Percentiles rank a stretch among this genome's conserved stretches.
Conservation (phyloP, 2,113 vertebrate species). For the Dasypus novemcinctus region DNA sequence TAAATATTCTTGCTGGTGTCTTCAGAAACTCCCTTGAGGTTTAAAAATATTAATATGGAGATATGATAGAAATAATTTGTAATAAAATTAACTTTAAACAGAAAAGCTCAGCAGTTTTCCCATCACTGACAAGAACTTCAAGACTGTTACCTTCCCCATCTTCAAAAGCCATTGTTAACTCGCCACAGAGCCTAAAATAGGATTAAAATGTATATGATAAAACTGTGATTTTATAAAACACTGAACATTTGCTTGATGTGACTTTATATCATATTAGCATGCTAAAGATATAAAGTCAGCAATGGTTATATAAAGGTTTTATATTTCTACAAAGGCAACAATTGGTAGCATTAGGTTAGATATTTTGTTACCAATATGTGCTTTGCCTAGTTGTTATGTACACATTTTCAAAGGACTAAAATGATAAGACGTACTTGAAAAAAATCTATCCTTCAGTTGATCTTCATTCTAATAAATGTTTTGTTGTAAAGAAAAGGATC, state of each 20-base stretch:
- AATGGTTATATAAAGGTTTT: not conserved
- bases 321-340: not conserved
- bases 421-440: not conserved
- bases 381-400: not conserved
- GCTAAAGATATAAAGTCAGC: not conserved
- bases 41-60: not conserved
- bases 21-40: not conserved
- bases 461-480: not conserved
- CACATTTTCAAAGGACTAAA: not conserved
- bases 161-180: not conserved
- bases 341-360: not conserved
- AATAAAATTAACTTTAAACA: not conserved
- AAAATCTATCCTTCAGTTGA: not conserved
- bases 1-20: not conserved
- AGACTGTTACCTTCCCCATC: not conserved
- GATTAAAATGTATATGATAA: not conserved
- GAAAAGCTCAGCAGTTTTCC: not conserved
- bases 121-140: not conserved
- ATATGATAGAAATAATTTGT: not conserved
- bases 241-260: not conserved
- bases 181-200: not conserved
- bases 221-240: not conserved
- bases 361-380: not conserved
- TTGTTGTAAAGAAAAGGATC: not conserved
- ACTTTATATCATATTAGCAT: not conserved